These are phyloP conservation scores for Oryzias javanicus DNA, from an alignment of 2,113 vertebrate species.

Conservation along the genomic window DNA sequence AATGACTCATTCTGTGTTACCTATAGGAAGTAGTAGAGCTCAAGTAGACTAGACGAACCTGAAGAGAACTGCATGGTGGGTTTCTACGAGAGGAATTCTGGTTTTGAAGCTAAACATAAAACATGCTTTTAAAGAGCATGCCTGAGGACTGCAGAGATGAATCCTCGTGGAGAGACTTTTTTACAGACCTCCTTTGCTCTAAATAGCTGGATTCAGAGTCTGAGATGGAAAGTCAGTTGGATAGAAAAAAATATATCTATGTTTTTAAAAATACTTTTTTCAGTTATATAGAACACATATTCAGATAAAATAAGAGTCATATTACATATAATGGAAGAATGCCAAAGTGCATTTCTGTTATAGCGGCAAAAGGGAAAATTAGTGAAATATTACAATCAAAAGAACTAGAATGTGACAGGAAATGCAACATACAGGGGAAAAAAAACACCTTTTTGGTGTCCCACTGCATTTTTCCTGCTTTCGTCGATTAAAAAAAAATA, in stretches of 20 bases:
- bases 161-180: conserved; percentile 52
- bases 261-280: conserved; percentile 11
- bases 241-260: conserved; percentile 18
- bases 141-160: conserved; percentile 50
- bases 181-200: conserved; percentile 28
- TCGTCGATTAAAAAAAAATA: neutral
- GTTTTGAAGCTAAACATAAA: conserved; percentile 56
- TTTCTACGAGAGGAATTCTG: conserved; percentile 63
- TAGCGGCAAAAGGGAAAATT: too few species aligned
- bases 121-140: conserved; percentile 61
- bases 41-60: conserved; percentile 46
- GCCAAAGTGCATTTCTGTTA: too few species aligned
- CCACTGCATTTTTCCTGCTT: neutral
- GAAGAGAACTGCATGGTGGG: conserved; percentile 32
- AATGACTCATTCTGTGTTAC: conserved; percentile 13
- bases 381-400: too few species aligned
- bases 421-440: too few species aligned
- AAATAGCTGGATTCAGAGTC: conserved; percentile 43
- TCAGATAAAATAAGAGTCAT: too few species aligned
- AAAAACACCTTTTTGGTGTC: neutral
- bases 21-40: conserved; percentile 19
- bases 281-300: neutral
- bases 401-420: too few species aligned
- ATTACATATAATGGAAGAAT: too few species aligned
- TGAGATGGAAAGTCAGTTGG: conserved; percentile 8